Conservation (phyloP, 2,797 vertebrate genomes). For the Paratrypauchen microcephalus region DNA sequence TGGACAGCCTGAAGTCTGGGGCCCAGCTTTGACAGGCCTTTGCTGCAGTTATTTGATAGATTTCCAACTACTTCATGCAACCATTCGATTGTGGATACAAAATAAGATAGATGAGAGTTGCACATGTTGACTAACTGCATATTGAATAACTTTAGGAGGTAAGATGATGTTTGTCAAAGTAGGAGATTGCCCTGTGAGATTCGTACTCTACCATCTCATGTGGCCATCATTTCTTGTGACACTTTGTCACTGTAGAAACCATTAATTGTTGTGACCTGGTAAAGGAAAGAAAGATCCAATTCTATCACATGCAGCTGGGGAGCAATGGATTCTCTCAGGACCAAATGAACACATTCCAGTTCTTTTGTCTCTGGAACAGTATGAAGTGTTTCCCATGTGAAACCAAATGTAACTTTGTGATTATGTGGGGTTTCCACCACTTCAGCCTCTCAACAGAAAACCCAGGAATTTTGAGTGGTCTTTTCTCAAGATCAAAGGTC, state of each 20-base stretch:
- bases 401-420: slow-evolving; percentile 38
- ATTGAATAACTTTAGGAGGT: too few species aligned
- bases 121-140: too few species aligned
- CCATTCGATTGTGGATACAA: too few species aligned
- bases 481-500: slow-evolving; percentile 22
- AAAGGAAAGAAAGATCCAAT: slow-evolving; percentile 22
- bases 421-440: slow-evolving; percentile 38
- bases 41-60: neutral
- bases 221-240: slow-evolving; percentile 30
- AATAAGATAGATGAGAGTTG: too few species aligned
- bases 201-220: slow-evolving; percentile 17
- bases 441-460: slow-evolving; percentile 39
- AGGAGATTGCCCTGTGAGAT: neutral
- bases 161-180: neutral
- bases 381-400: slow-evolving; percentile 38
- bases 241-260: slow-evolving; percentile 31
- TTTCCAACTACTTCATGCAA: too few species aligned
- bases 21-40: neutral
- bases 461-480: slow-evolving; percentile 54
- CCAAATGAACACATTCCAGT: slow-evolving; percentile 34
- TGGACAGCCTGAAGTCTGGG: neutral
- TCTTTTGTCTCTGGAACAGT: slow-evolving; percentile 45
- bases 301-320: slow-evolving; percentile 13
- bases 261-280: slow-evolving; percentile 49
- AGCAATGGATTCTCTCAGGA: slow-evolving; percentile 16